phyloP scores from a whole-genome alignment of 1,140 invertebrate species.

The Ips nitidus region DNA sequence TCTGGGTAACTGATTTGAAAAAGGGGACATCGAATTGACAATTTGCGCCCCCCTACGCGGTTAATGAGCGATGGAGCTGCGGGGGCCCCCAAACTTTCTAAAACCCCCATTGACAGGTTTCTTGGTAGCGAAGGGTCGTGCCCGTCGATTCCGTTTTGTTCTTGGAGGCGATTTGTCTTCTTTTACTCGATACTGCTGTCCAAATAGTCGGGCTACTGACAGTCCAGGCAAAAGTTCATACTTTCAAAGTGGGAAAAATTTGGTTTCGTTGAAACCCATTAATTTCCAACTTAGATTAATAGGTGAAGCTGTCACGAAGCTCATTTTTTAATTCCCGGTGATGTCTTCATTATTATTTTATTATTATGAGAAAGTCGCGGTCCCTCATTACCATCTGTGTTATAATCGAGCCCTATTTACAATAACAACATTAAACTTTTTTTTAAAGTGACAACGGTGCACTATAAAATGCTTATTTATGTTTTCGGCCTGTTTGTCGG shows the following conservation, averaged over 20 bases:
- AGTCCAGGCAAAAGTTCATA: background rate
- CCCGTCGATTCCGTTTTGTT: conserved; percentile 14
- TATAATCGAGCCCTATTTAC: conserved; percentile 33
- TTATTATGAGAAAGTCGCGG: too few relatives aligned
- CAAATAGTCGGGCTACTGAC: conserved; percentile 30
- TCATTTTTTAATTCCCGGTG: too few relatives aligned
- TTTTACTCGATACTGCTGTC: conserved; percentile 20
- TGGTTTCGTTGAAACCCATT: too few relatives aligned
- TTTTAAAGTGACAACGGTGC: conserved; percentile 15
- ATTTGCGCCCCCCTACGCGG: conserved; percentile 21
- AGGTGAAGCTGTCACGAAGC: too few relatives aligned
- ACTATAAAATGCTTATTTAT: conserved; percentile 34
- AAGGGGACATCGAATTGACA: conserved; percentile 4
- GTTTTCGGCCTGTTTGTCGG: conserved; percentile 35
- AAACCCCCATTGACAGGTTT: conserved; percentile 20
- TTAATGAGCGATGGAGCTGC: conserved; percentile 21
- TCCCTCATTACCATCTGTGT: conserved; percentile 30
- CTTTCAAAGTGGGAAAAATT: too few relatives aligned
- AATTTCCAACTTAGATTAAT: too few relatives aligned
- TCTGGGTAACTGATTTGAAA: background rate
- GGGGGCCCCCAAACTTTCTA: conserved; percentile 17
- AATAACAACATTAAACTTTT: conserved; percentile 31
- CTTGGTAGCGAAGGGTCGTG: conserved; percentile 16
- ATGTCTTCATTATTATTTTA: too few relatives aligned
- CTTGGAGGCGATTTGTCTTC: conserved; percentile 27